Conservation (phyloP, 2,888 invertebrate genomes). For the Drosophila atroscutellata region DNA sequence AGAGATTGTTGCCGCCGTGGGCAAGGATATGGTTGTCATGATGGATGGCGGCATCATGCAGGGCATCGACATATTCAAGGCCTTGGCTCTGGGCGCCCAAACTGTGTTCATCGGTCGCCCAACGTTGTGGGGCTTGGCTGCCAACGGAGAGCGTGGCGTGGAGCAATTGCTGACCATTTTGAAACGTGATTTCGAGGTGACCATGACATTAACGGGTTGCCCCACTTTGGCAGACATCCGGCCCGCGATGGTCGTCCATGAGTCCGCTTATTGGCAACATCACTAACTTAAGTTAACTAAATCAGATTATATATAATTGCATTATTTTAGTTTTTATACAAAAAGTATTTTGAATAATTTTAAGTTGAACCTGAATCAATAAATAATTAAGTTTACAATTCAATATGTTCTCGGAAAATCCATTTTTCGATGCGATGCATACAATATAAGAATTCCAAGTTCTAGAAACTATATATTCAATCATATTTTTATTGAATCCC, state of each 20-base stretch:
- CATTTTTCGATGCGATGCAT: no score
- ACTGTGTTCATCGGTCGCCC: constrained; percentile 96
- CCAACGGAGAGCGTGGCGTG: constrained; percentile 92
- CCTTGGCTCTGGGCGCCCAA: constrained; percentile 94
- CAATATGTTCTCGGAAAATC: no score
- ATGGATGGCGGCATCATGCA: constrained; percentile 94
- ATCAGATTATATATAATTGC: neutral
- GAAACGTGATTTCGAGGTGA: constrained; percentile 90
- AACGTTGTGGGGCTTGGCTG: constrained; percentile 93
- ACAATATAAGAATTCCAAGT: neutral
- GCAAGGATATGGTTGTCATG: constrained; percentile 90
- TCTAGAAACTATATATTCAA: neutral
- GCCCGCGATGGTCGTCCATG: constrained; percentile 89
- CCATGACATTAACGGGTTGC: constrained; percentile 92
- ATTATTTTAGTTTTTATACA: neutral
- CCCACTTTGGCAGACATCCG: constrained; percentile 87
- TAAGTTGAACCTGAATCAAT: neutral
- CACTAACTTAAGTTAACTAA: neutral
- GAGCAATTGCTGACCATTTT: constrained; percentile 90
- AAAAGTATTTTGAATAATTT: neutral
- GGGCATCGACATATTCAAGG: constrained; percentile 96
- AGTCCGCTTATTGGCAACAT: constrained; percentile 85
- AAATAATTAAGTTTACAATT: neutral
- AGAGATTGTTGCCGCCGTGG: constrained; percentile 91
- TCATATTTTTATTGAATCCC: neutral